Evolutionary conservation across 1,140 invertebrate species (phyloP).

Genomic region (Lutraria rhynchaena): DNA sequence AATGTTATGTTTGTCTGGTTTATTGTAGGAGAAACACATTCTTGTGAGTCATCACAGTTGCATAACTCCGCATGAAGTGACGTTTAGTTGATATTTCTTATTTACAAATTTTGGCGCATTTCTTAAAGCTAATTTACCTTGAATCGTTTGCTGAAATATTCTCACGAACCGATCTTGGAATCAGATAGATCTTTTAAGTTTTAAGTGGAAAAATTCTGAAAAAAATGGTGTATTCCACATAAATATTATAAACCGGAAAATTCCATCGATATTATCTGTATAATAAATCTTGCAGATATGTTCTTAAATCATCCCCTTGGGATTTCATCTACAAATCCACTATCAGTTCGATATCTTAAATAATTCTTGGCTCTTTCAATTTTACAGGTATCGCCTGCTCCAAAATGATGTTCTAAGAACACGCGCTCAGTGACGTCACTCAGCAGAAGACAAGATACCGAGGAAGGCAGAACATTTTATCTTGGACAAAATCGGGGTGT

Average conservation of each 20-base stretch:
- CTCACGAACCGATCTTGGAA: too few species aligned
- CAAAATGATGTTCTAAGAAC: background rate
- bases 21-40: too few species aligned
- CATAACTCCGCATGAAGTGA: too few species aligned
- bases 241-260: background rate
- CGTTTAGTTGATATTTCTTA: too few species aligned
- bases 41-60: too few species aligned
- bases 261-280: conserved; percentile 3
- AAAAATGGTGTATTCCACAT: background rate
- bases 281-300: conserved; percentile 7
- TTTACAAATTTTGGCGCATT: too few species aligned
- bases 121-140: too few species aligned
- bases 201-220: conserved; percentile 17
- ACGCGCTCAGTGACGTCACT: conserved; percentile 52
- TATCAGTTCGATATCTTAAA: conserved; percentile 3
- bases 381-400: conserved; percentile 46
- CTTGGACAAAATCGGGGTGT: conserved; percentile 56
- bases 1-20: too few species aligned
- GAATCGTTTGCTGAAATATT: too few species aligned
- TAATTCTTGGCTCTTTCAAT: conserved; percentile 6
- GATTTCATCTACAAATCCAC: conserved; percentile 6
- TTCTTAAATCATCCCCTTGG: conserved; percentile 1
- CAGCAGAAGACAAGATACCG: conserved; percentile 37
- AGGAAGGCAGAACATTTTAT: conserved; percentile 44
- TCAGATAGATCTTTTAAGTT: background rate